These are phyloP conservation scores for Glyptemys insculpta DNA, from an alignment of 2,797 vertebrate species.

Conservation along the genomic window DNA sequence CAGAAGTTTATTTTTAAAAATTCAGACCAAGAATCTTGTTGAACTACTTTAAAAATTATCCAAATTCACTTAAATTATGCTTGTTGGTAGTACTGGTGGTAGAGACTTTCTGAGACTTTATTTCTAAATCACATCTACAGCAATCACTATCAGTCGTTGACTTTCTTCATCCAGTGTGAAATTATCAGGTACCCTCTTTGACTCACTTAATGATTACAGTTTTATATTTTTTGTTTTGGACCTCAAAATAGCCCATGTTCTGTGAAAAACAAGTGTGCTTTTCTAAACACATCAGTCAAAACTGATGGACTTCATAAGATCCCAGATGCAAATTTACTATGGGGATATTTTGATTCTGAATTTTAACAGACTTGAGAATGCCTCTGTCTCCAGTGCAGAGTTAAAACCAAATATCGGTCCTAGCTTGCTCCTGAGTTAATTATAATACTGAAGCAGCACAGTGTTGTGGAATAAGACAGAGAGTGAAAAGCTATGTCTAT, in stretches of 20 bases:
- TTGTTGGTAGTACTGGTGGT: neutral
- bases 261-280: neutral
- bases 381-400: no score
- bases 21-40: neutral
- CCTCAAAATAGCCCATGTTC: neutral
- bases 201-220: neutral
- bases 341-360: no score
- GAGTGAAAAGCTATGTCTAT: no score
- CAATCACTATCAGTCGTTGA: neutral
- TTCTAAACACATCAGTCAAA: neutral
- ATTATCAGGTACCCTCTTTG: neutral
- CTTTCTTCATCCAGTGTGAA: neutral
- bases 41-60: neutral
- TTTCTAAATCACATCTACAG: neutral
- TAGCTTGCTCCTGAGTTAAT: no score
- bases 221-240: neutral
- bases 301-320: no score
- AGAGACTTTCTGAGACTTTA: neutral
- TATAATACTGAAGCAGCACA: no score
- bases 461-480: no score
- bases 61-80: neutral
- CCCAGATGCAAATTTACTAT: no score
- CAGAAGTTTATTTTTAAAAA: slow-evolving; percentile 3
- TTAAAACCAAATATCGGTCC: no score
- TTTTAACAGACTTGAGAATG: no score